Evolutionary conservation across 2,113 vertebrate genomes (phyloP).

Genomic region (Anguilla rostrata): DNA sequence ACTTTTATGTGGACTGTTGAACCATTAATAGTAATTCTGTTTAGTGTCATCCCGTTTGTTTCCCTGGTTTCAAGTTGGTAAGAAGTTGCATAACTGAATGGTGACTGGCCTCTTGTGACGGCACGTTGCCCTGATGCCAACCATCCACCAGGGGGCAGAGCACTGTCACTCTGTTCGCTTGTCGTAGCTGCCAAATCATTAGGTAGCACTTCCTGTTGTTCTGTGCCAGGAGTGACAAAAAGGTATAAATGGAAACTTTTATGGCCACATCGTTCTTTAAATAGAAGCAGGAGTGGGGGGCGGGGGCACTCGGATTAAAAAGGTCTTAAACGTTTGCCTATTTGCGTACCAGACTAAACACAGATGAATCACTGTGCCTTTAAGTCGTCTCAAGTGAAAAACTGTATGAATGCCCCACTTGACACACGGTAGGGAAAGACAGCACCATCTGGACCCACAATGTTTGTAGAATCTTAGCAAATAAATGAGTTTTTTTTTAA

Average conservation of each 20-base stretch:
- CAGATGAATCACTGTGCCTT: neutral
- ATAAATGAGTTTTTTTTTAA: no score
- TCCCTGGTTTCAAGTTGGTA: neutral
- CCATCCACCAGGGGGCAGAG: conserved; percentile 56
- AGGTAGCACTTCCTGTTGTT: conserved; percentile 73
- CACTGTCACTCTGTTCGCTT: conserved; percentile 3
- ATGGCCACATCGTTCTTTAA: conserved; percentile 70
- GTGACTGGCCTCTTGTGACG: neutral
- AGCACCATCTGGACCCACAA: no score
- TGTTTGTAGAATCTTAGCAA: neutral
- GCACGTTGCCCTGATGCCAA: conserved; percentile 24
- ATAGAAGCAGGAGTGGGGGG: conserved; percentile 65
- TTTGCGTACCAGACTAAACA: neutral
- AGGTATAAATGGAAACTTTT: conserved; percentile 80
- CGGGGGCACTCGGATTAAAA: neutral
- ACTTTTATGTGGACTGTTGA: no score
- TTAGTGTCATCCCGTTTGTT: neutral
- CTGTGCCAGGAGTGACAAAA: conserved; percentile 67
- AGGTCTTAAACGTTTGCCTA: conserved; percentile 4
- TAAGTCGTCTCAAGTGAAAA: neutral
- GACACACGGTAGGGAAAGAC: neutral
- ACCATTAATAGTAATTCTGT: neutral
- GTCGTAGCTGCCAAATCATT: conserved; percentile 16
- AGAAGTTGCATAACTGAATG: neutral
- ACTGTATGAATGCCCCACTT: neutral